A percentile compares a stretch with the other conserved stretches of the same genome.
Evolutionary conservation across 2,797 vertebrate genomes (phyloP).

Genomic region (Notamacropus eugenii): DNA sequence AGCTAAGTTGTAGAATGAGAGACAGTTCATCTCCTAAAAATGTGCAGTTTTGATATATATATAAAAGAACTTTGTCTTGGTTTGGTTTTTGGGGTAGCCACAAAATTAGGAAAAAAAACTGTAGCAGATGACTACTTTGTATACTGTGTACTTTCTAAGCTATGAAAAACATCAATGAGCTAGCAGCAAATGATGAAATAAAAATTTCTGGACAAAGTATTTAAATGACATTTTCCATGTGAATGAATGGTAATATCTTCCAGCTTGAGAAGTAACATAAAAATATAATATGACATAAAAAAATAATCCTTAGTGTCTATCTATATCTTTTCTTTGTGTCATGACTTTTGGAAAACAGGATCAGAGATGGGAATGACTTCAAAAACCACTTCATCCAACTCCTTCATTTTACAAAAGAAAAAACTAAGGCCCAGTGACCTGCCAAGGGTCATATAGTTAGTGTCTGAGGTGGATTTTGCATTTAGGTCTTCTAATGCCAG

Average conservation of each 20-base stretch:
- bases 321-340: too few species aligned
- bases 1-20: background rate
- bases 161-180: conserved; percentile 7
- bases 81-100: conserved; percentile 30
- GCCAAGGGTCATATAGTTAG: too few species aligned
- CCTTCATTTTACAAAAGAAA: too few species aligned
- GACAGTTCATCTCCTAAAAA: background rate
- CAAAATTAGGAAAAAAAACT: conserved; percentile 27
- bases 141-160: background rate
- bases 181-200: background rate
- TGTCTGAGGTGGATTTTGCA: too few species aligned
- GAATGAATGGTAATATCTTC: background rate
- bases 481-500: too few species aligned
- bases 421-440: too few species aligned
- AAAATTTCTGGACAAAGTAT: conserved; percentile 33
- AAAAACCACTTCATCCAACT: too few species aligned
- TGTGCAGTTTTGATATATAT: background rate
- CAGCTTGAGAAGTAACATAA: too few species aligned
- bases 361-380: too few species aligned
- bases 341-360: too few species aligned
- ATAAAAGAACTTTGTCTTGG: conserved; percentile 20
- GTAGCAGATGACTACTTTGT: background rate
- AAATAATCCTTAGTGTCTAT: too few species aligned
- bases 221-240: background rate
- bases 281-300: too few species aligned